phyloP scores from a whole-genome alignment of 2,797 vertebrate genomes.

The Sebastes oblongus region DNA sequence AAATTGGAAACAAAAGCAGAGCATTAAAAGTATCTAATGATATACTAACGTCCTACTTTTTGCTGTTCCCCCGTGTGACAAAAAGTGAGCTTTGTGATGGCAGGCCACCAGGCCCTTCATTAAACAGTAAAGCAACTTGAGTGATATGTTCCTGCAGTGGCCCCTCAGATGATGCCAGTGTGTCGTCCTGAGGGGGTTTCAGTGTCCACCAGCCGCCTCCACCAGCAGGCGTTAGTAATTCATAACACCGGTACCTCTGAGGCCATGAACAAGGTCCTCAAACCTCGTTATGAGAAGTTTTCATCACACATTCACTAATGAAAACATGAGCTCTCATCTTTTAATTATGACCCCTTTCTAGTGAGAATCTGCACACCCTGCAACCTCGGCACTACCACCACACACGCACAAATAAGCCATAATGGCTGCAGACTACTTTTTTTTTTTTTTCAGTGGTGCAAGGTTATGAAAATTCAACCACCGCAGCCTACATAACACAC shows the following conservation, averaged over 20 bases:
- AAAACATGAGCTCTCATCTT: slow-evolving; percentile 77
- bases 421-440: slow-evolving; percentile 21
- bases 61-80: slow-evolving; percentile 15
- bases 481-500: slow-evolving; percentile 33
- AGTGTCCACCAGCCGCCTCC: slow-evolving; percentile 54
- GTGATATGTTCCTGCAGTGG: slow-evolving; percentile 44
- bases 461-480: slow-evolving; percentile 45
- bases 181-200: slow-evolving; percentile 51
- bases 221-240: slow-evolving; percentile 72
- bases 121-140: slow-evolving; percentile 61
- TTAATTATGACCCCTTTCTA: slow-evolving; percentile 68
- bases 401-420: slow-evolving; percentile 39
- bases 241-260: slow-evolving; percentile 63
- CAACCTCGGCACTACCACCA: slow-evolving; percentile 28
- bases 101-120: slow-evolving; percentile 78
- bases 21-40: slow-evolving; percentile 45
- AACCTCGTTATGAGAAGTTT: slow-evolving; percentile 80
- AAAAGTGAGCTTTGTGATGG: slow-evolving; percentile 54
- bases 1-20: slow-evolving; percentile 54
- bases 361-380: slow-evolving; percentile 13
- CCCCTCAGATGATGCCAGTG: slow-evolving; percentile 54
- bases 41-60: slow-evolving; percentile 67
- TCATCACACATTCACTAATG: slow-evolving; percentile 78
- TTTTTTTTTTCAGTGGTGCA: neutral
- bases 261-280: slow-evolving; percentile 71